These are phyloP conservation scores for Bellardia bayeri DNA, from an alignment of 2,888 invertebrate genomes.

Conservation along the genomic window DNA sequence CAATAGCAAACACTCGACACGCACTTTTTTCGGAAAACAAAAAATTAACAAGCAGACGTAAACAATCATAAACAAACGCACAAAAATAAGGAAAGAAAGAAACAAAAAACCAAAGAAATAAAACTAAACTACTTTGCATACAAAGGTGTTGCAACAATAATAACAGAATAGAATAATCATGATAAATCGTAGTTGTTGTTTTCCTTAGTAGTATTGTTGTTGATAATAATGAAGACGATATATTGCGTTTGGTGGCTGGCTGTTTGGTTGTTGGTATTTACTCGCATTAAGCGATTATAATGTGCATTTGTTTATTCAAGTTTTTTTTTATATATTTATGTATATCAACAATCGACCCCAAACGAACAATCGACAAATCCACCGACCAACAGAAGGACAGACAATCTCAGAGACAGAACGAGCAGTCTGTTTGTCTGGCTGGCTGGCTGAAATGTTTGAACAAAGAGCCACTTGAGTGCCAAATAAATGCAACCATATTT, in stretches of 20 bases:
- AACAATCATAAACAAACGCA: constrained; percentile 9
- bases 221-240: constrained; percentile 39
- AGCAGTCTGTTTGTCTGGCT: constrained; percentile 43
- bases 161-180: constrained; percentile 12
- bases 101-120: neutral
- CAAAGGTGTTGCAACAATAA: constrained; percentile 69
- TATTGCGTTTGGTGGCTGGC: constrained; percentile 20
- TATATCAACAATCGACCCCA: constrained; percentile 29
- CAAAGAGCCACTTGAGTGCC: constrained; percentile 61
- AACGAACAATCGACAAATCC: constrained; percentile 40
- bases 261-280: constrained; percentile 27
- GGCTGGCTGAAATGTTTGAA: neutral
- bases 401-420: neutral
- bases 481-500: constrained; percentile 62
- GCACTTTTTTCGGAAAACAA: constrained; percentile 50
- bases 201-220: constrained; percentile 17
- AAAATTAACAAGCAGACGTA: constrained; percentile 21
- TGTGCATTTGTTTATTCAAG: constrained; percentile 56
- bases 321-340: constrained; percentile 22
- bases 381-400: constrained; percentile 21
- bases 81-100: neutral
- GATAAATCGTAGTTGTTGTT: constrained; percentile 48
- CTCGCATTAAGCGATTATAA: constrained; percentile 61
- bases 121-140: constrained; percentile 62
- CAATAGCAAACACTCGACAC: constrained; percentile 50